phyloP scores from a whole-genome alignment of 1,140 invertebrate genomes.

The Eriocheir sinensis region DNA sequence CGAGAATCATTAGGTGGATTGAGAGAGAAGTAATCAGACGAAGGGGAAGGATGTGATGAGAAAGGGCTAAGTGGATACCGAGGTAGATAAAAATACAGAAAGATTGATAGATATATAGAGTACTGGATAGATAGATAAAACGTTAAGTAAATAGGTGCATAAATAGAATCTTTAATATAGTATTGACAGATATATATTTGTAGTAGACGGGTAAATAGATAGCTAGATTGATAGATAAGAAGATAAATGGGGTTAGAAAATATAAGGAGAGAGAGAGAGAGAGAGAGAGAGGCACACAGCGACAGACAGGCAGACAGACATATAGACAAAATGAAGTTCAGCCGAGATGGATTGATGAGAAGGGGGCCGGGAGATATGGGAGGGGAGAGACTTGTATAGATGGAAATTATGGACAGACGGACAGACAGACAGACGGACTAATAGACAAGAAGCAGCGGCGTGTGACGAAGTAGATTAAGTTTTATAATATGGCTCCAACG shows the following conservation, averaged over 20 bases:
- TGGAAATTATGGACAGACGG: neutral
- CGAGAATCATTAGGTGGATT: slow-evolving; percentile 14
- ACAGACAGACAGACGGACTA: neutral
- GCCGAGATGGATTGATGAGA: slow-evolving; percentile 23
- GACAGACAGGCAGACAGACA: neutral
- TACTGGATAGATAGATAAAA: too few species aligned
- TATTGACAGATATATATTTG: too few species aligned
- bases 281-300: slow-evolving; percentile 8
- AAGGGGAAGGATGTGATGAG: slow-evolving; percentile 6
- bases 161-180: too few species aligned
- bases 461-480: neutral
- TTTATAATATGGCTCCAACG: too few species aligned
- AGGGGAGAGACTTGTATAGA: slow-evolving; percentile 12
- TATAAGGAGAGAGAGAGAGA: neutral
- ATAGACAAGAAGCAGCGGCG: neutral
- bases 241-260: too few species aligned
- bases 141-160: too few species aligned
- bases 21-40: neutral
- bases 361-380: neutral
- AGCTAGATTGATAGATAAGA: too few species aligned
- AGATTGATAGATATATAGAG: too few species aligned
- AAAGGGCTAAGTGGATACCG: too few species aligned
- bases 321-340: neutral
- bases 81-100: too few species aligned
- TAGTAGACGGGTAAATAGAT: too few species aligned